Evolutionary conservation across 1,140 invertebrate species (phyloP).

Genomic region (Drosophila neocordata): DNA sequence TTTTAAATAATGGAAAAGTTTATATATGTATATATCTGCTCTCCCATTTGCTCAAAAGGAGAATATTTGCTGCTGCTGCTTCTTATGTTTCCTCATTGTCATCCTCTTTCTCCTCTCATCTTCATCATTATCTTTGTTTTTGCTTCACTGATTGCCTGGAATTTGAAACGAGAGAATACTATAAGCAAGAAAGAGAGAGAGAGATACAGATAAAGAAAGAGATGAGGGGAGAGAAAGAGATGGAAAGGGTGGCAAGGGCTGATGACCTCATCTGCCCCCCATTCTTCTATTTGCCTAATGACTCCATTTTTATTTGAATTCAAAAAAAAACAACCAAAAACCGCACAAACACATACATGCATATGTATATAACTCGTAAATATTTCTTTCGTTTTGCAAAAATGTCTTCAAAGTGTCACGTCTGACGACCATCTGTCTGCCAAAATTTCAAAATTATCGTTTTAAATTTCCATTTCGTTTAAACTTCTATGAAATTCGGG

Average conservation of each 20-base stretch:
- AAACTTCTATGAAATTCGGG: neutral
- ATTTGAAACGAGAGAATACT: slow-evolving; percentile 28
- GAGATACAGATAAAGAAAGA: neutral
- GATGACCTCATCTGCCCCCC: slow-evolving; percentile 50
- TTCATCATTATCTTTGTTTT: slow-evolving; percentile 38
- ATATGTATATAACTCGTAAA: too few species aligned
- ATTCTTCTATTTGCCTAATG: slow-evolving; percentile 28
- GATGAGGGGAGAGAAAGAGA: slow-evolving; percentile 1
- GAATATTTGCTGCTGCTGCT: neutral
- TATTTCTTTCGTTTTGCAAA: neutral
- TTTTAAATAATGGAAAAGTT: neutral
- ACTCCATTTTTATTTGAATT: slow-evolving; percentile 21
- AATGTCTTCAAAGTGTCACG: slow-evolving; percentile 5
- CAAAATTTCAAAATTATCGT: neutral
- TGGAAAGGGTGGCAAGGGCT: slow-evolving; percentile 34
- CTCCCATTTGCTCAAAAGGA: slow-evolving; percentile 2
- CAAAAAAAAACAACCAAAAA: neutral
- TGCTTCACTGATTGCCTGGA: slow-evolving; percentile 62
- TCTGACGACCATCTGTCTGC: slow-evolving; percentile 7
- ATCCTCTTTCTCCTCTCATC: neutral
- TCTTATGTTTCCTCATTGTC: neutral
- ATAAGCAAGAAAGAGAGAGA: slow-evolving; percentile 4
- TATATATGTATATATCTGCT: neutral
- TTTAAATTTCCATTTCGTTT: neutral
- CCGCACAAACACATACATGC: neutral